Conservation (phyloP, 2,797 vertebrate species). For the Epinephelus coioides region DNA sequence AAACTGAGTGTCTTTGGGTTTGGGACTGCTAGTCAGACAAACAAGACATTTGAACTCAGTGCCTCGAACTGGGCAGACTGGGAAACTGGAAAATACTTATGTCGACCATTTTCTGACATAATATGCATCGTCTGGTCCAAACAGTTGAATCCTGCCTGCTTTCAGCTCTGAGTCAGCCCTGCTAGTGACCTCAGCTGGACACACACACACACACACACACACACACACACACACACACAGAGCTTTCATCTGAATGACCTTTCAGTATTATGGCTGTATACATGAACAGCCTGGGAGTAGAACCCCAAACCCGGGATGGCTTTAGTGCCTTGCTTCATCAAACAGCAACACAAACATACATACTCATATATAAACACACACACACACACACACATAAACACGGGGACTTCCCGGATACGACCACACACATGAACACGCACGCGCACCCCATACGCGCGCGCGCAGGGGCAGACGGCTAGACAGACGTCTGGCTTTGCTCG, state of each 20-base stretch:
- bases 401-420: conserved; percentile 66
- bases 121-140: neutral
- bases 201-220: conserved; percentile 18
- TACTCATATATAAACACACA: neutral
- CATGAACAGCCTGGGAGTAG: conserved; percentile 5
- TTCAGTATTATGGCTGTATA: conserved; percentile 18
- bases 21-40: neutral
- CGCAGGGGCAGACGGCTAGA: conserved; percentile 57
- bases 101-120: neutral
- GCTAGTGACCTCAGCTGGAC: conserved; percentile 37
- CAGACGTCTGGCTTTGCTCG: conserved; percentile 74
- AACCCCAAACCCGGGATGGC: neutral
- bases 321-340: neutral
- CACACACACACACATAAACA: conserved; percentile 18
- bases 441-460: neutral
- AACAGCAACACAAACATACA: conserved; percentile 10
- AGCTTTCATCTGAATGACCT: conserved; percentile 35
- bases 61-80: neutral
- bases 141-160: neutral
- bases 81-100: too few species aligned
- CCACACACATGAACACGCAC: conserved; percentile 34
- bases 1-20: neutral
- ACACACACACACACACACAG: conserved; percentile 5
- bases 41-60: too few species aligned
- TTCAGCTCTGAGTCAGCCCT: conserved; percentile 30